Evolutionary conservation across 2,888 invertebrate species (phyloP).

Genomic region (Zaprionus bogoriensis): DNA sequence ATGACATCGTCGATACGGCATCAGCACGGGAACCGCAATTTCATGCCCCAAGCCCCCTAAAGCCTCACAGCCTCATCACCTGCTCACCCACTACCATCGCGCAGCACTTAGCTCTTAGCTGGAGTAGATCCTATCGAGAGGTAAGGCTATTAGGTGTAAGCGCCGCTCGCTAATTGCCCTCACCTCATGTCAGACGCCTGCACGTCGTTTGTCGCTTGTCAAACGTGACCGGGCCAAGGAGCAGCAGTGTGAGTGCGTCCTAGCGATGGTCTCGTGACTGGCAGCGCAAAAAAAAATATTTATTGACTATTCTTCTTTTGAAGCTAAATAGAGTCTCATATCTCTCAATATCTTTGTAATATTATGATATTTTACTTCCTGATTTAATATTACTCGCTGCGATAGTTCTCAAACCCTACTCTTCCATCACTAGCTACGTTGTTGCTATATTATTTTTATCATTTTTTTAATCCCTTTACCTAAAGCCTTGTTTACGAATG

Average conservation of each 20-base stretch:
- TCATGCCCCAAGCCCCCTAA: constrained; percentile 18
- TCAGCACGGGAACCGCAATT: constrained; percentile 20
- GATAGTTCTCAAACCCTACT: no score
- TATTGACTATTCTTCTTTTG: no score
- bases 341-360: no score
- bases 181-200: constrained; percentile 57
- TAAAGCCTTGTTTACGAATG: no score
- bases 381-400: no score
- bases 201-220: constrained; percentile 54
- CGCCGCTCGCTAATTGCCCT: constrained; percentile 67
- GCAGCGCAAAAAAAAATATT: no score
- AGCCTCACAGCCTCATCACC: neutral
- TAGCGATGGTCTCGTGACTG: constrained; percentile 19
- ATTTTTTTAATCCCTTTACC: no score
- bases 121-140: constrained; percentile 16
- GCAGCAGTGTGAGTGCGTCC: neutral
- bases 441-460: no score
- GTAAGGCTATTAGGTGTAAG: constrained; percentile 47
- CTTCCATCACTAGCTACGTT: no score
- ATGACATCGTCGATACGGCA: constrained; percentile 47
- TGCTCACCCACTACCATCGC: neutral
- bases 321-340: no score
- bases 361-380: no score
- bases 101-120: neutral
- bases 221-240: constrained; percentile 49